These are phyloP conservation scores for Atrina japonica DNA, from an alignment of 2,888 invertebrate genomes.

Conservation along the genomic window DNA sequence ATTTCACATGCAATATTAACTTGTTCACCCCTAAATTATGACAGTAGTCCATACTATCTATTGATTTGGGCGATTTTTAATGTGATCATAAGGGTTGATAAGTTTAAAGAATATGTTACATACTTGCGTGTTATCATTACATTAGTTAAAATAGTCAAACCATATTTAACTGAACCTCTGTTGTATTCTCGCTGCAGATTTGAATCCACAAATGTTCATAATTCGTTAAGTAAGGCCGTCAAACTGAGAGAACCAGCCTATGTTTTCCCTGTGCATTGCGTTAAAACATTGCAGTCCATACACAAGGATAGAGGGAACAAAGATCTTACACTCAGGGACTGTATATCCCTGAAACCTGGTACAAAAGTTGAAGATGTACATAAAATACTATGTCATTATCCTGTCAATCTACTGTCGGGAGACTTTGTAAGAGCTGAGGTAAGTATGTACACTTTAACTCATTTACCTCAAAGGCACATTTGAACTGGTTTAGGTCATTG, in stretches of 20 bases:
- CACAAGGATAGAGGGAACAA: conserved; percentile 44
- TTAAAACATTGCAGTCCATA: conserved; percentile 57
- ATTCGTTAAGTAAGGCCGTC: conserved; percentile 59
- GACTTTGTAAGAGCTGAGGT: conserved; percentile 71
- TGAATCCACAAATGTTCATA: conserved; percentile 62
- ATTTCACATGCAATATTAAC: no score
- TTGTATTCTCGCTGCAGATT: no score
- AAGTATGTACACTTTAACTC: neutral
- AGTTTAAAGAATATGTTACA: no score
- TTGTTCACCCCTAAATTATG: no score
- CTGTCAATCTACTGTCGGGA: conserved; percentile 55
- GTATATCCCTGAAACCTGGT: conserved; percentile 60
- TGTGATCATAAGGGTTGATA: no score
- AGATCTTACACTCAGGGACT: conserved; percentile 52
- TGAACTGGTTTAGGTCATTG: no score
- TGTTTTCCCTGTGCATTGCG: conserved; percentile 61
- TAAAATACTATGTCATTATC: conserved; percentile 55
- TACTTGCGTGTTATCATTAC: no score
- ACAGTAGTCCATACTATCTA: no score
- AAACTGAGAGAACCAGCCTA: conserved; percentile 54
- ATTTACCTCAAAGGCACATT: no score
- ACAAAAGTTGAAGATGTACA: conserved; percentile 61
- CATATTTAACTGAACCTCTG: no score
- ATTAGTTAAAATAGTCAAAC: no score
- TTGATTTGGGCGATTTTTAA: no score